These are phyloP conservation scores for Chaenogobius annularis DNA, from an alignment of 2,113 vertebrate genomes.

Conservation along the genomic window DNA sequence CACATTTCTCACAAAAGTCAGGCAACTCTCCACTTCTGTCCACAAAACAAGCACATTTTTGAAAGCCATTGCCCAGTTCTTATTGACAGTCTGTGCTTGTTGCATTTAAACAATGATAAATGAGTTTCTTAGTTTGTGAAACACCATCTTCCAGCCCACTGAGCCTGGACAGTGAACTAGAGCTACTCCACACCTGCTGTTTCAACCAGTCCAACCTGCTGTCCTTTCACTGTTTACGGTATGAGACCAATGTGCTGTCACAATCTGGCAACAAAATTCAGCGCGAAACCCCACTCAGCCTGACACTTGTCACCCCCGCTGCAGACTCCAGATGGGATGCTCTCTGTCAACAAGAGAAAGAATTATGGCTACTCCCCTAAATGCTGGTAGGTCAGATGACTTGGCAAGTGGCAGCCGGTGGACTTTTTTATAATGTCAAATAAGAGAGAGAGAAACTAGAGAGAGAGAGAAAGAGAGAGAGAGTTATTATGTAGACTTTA, in stretches of 20 bases:
- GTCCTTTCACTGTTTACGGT: slow-evolving; percentile 71
- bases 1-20: slow-evolving; percentile 41
- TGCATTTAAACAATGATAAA: neutral
- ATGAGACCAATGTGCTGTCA: slow-evolving; percentile 75
- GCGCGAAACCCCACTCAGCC: slow-evolving; percentile 18
- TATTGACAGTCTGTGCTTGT: neutral
- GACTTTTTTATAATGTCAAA: neutral
- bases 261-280: slow-evolving; percentile 71
- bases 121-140: slow-evolving; percentile 75
- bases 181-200: slow-evolving; percentile 75
- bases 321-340: slow-evolving; percentile 33
- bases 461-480: neutral
- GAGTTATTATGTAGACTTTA: neutral
- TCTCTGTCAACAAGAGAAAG: slow-evolving; percentile 34
- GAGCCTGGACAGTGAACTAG: slow-evolving; percentile 62
- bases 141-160: slow-evolving; percentile 69
- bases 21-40: slow-evolving; percentile 70
- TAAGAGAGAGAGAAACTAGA: neutral
- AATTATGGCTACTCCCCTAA: neutral
- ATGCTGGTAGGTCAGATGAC: neutral
- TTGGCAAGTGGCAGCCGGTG: neutral
- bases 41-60: slow-evolving; percentile 54
- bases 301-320: slow-evolving; percentile 19
- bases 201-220: slow-evolving; percentile 70
- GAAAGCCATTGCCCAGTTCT: neutral